phyloP scores from a whole-genome alignment of 23 tunicate genomes.

The Halocynthia roretzi region DNA sequence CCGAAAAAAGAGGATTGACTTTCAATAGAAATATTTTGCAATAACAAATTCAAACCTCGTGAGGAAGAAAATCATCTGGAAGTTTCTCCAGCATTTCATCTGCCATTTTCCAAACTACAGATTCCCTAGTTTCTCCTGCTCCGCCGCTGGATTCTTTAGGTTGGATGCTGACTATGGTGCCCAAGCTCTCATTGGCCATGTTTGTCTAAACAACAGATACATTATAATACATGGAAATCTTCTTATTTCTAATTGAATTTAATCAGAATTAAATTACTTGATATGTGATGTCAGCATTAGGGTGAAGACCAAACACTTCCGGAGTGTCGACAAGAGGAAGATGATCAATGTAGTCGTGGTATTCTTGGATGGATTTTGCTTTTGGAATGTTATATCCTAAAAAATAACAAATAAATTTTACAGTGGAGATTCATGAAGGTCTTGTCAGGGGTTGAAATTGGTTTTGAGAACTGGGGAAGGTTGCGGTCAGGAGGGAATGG shows the following conservation, averaged over 20 bases:
- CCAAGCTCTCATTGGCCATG: constrained; percentile 70
- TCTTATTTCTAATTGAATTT: too few species aligned
- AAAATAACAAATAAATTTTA: not conserved
- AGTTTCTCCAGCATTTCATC: constrained; percentile 80
- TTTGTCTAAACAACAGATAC: constrained; percentile 36
- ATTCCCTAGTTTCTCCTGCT: constrained; percentile 78
- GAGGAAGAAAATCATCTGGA: constrained; percentile 67
- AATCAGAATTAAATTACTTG: constrained; percentile 21
- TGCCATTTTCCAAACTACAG: constrained; percentile 77
- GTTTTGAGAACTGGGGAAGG: too few species aligned
- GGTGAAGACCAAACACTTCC: constrained; percentile 83
- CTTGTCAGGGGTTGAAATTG: too few species aligned
- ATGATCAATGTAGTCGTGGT: constrained; percentile 61
- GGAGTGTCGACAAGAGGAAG: constrained; percentile 81
- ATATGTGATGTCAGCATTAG: constrained; percentile 86
- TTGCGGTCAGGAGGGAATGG: too few species aligned
- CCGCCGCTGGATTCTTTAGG: constrained; percentile 89
- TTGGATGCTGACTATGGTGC: constrained; percentile 84
- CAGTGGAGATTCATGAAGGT: not conserved
- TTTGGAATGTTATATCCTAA: constrained; percentile 63
- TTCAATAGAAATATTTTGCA: constrained; percentile 1
- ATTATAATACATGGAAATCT: too few species aligned
- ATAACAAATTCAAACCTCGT: constrained; percentile 25
- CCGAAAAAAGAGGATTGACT: not conserved
- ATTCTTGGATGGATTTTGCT: constrained; percentile 55